Base-by-base conservation (phyloP, 2,888 invertebrate genomes). In the Coenonympha glycerion region DNA sequence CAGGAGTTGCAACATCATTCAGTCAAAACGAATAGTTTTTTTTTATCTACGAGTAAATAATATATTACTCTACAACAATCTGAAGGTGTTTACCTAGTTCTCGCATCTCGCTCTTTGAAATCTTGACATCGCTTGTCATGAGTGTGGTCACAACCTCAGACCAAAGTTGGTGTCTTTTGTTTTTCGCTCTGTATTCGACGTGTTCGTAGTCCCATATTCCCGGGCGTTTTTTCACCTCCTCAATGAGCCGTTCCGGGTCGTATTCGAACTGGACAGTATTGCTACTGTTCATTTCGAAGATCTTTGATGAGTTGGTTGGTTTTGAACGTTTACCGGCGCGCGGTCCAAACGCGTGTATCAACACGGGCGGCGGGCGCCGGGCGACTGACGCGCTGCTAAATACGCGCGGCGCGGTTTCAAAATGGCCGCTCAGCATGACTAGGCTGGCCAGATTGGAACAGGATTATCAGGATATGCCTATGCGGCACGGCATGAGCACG, bases 151-250 rank as follows among this genome's bases (percentile, higher is more conserved):
- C 81, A 6, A 86, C 71, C 57, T 85, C 83, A 22, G 62, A 68
- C 87, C 86, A 86, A 30, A 83, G 64, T 52, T 68, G 70, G 54
- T 70, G 66, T 41, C 81, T 66, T 47, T 66, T 62, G 19, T 68
- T 67, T 63, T 76, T 83, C 3, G 71, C 68, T 16, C 80, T 74
- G 56, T 85, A 84, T 6, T 79, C 78, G 2, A 68, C 50, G 52
- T 79, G 68, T 3, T 78, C 77, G 55, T 67, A 72, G 62, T 87
- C 77, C 87, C 87, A 87, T 61, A 87, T 72, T 0, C 82, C 85
- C 0, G 82, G 85, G 0, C 86, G 77, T 56, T 79, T 85, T 53
- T 65, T 74, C 22, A 87, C 76, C 60, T 82, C 85, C 24, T 79
- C 73, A 42, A 87, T 86, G 2, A 87, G 68, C 9, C 69, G 65